Evolutionary conservation across 2,113 vertebrate genomes (phyloP), one percentile per base, ranked within the genome.

Genomic region (Psittacula cyanocephala): DNA sequence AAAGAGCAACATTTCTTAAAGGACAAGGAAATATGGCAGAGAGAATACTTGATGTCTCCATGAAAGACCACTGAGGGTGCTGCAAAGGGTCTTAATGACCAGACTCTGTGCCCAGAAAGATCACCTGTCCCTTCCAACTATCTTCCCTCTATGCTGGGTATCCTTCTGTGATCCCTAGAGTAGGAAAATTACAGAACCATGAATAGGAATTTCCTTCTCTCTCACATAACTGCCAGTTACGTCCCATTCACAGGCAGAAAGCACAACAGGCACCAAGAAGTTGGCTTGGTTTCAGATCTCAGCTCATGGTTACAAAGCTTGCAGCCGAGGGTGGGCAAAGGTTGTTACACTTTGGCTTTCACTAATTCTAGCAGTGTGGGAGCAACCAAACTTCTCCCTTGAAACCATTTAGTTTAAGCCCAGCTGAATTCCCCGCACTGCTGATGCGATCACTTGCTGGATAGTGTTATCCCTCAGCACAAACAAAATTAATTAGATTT

Each of bases 401-500:
- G 1, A 84, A 96, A 86, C 13, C 13, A 47, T n/a, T 92, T 37
- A 53, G 82, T 83, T 69, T 64, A 81, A 84, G 25, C 49, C 62
- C 78, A 77, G 65, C 28, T 81, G 77, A 87, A 81, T 79, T 92
- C 44, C 41, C 37, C 39, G 37, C 47, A 25, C 29, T 49, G 74
- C 44, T 69, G 57, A 69, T 53, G 65, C 41, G 76, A 70, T 62
- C 80, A 49, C 57, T 88, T 74, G 25, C 50, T 68, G 69, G 76
- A 83, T 35, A 46, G 47, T 14, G 19, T 63, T 94, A 88, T 68
- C 39, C 52, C 77, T 71, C 78, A 64, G 31, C 64, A 49, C 69
- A 94, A 95, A 84, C 25, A 89, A 84, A 79, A 94, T 86, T 92
- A 87, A 95, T 91, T 72, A 65, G 86, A 92, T 94, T 76, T 92